Evolutionary conservation across 2,113 vertebrate genomes (phyloP).

Genomic region (Rattus norvegicus): DNA sequence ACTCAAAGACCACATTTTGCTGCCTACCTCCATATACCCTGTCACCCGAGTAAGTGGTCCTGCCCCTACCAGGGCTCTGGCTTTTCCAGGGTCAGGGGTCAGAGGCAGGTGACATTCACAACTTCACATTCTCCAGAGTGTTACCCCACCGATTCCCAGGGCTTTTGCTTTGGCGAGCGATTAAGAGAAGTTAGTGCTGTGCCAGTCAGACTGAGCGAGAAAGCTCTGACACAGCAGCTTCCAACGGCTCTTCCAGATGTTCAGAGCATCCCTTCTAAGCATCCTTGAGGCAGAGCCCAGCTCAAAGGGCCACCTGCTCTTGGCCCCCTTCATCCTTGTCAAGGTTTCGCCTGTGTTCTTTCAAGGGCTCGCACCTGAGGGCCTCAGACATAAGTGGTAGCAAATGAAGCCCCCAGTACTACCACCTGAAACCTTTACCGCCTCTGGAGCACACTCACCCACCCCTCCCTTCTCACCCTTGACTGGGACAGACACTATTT

Average conservation of each 20-base stretch:
- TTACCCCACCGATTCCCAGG: neutral
- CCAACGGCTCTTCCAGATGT: neutral
- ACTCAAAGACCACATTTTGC: slow-evolving; percentile 94
- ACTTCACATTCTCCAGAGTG: neutral
- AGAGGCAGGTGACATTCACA: neutral
- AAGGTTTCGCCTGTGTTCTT: neutral
- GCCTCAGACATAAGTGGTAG: neutral
- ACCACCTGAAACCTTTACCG: neutral
- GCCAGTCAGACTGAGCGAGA: too few relatives aligned
- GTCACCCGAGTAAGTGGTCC: slow-evolving; percentile 89
- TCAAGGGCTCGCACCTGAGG: neutral
- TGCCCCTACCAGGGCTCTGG: neutral
- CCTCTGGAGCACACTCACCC: too few relatives aligned
- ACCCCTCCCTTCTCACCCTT: neutral
- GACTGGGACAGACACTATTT: neutral
- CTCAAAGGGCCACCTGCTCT: too few relatives aligned
- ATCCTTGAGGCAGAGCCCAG: neutral
- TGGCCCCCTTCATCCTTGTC: neutral
- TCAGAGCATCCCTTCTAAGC: neutral
- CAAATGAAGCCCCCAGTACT: neutral
- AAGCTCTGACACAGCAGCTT: neutral
- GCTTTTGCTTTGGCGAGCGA: neutral
- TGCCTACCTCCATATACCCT: slow-evolving; percentile 93
- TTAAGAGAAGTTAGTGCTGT: neutral
- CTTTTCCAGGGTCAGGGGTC: neutral